Conservation (phyloP, 1,140 invertebrate genomes). For the Hestina assimilis region DNA sequence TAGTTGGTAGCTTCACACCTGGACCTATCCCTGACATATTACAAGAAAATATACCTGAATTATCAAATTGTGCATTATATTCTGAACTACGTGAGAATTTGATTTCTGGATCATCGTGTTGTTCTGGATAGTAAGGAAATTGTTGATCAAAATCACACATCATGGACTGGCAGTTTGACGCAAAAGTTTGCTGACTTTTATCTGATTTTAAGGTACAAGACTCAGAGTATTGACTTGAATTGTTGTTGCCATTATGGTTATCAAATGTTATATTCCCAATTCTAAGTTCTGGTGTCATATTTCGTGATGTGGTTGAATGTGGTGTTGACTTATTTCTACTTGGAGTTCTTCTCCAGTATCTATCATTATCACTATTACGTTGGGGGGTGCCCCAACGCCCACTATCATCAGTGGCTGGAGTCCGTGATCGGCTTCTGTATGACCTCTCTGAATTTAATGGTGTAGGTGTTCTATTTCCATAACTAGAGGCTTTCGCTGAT, state of each 20-base stretch:
- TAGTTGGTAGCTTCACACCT: slow-evolving; percentile 39
- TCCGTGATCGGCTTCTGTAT: slow-evolving; percentile 68
- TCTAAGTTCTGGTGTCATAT: slow-evolving; percentile 58
- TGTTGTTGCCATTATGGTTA: slow-evolving; percentile 37
- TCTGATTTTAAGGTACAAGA: slow-evolving; percentile 53
- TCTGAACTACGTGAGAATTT: slow-evolving; percentile 69
- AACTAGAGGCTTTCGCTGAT: slow-evolving; percentile 49
- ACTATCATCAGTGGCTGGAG: slow-evolving; percentile 61
- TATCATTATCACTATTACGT: slow-evolving; percentile 54
- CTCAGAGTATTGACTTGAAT: slow-evolving; percentile 41
- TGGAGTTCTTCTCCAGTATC: slow-evolving; percentile 59
- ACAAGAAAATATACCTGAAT: slow-evolving; percentile 47
- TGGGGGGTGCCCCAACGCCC: slow-evolving; percentile 46
- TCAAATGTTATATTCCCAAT: slow-evolving; percentile 60
- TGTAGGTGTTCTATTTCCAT: slow-evolving; percentile 62
- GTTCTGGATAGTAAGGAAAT: slow-evolving; percentile 53
- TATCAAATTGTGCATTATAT: slow-evolving; percentile 52
- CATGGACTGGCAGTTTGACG: slow-evolving; percentile 25
- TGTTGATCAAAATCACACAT: slow-evolving; percentile 55
- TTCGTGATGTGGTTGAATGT: slow-evolving; percentile 47
- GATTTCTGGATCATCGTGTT: slow-evolving; percentile 61
- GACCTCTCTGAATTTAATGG: slow-evolving; percentile 65
- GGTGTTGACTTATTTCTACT: slow-evolving; percentile 52
- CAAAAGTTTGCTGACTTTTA: slow-evolving; percentile 55
- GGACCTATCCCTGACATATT: slow-evolving; percentile 44